A percentile compares a stretch with the other conserved stretches of the same genome.
These are phyloP conservation scores for Yponomeuta malinellus DNA, from an alignment of 2,888 invertebrate species.

Conservation along the genomic window DNA sequence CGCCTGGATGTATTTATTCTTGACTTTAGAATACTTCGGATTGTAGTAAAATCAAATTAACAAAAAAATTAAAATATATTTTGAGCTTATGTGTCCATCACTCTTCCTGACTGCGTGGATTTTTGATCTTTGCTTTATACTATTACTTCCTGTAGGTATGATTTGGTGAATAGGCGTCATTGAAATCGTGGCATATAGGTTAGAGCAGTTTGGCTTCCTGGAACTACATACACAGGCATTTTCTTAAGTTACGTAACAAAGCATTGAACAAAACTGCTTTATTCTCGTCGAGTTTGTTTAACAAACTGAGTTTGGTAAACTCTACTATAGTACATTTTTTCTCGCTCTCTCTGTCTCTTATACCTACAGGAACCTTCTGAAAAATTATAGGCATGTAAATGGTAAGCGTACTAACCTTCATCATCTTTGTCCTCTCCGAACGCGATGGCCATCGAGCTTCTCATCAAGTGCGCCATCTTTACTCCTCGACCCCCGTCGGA, in stretches of 20 bases:
- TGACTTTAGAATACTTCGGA: no score
- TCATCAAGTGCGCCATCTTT: slow-evolving; percentile 60
- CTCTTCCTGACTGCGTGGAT: no score
- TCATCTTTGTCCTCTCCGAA: slow-evolving; percentile 48
- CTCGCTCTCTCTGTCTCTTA: no score
- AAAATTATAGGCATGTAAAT: no score
- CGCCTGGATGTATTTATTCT: no score
- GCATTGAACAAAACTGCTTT: background rate
- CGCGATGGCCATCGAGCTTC: slow-evolving; percentile 59
- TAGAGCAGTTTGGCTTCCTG: background rate
- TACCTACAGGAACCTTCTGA: no score
- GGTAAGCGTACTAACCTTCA: slow-evolving; percentile 38
- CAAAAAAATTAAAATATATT: no score
- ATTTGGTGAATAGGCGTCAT: background rate
- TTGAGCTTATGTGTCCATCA: no score
- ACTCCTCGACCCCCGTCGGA: slow-evolving; percentile 28
- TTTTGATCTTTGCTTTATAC: background rate
- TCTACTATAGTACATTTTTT: no score
- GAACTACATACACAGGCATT: background rate
- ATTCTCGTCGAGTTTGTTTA: no score
- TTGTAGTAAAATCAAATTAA: no score
- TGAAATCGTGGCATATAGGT: background rate
- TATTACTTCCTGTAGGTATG: background rate
- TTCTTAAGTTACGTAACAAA: background rate
- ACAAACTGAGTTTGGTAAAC: no score